phyloP scores from a whole-genome alignment of 2,888 invertebrate genomes.

The Oscheius sp. region DNA sequence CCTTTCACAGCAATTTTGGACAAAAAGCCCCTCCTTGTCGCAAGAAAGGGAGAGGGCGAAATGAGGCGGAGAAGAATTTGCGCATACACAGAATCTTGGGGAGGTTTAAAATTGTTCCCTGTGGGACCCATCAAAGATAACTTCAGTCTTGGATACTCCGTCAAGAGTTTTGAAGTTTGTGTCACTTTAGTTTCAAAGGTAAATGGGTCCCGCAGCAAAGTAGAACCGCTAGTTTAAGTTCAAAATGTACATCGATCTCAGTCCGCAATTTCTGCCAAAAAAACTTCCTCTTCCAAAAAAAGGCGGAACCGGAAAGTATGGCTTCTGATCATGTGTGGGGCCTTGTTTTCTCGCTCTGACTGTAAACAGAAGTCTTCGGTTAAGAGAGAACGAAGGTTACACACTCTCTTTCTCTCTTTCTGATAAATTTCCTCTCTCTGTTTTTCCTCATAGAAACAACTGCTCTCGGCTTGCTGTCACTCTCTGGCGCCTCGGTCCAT shows the following conservation, averaged over 20 bases:
- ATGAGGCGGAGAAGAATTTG: slow-evolving; percentile 30
- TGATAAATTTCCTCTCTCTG: neutral
- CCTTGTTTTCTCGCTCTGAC: neutral
- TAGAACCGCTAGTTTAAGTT: no score
- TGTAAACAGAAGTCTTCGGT: neutral
- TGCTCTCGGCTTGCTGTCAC: neutral
- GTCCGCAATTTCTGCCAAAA: no score
- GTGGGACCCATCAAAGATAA: no score
- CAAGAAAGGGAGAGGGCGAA: neutral
- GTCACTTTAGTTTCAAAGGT: no score
- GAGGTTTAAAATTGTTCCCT: no score
- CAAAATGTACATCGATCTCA: no score
- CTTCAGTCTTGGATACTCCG: no score
- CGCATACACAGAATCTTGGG: neutral
- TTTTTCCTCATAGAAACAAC: neutral
- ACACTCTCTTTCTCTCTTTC: neutral
- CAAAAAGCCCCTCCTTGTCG: neutral
- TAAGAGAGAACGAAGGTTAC: neutral
- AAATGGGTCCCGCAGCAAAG: no score
- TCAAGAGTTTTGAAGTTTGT: no score
- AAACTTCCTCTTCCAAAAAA: no score
- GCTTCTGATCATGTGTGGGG: neutral
- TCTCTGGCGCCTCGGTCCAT: neutral
- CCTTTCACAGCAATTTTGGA: slow-evolving; percentile 8
- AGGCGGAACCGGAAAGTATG: no score